Percentiles rank a stretch among this genome's conserved stretches.
Conservation (phyloP, 23 tunicate species). For the Styela plicata region DNA sequence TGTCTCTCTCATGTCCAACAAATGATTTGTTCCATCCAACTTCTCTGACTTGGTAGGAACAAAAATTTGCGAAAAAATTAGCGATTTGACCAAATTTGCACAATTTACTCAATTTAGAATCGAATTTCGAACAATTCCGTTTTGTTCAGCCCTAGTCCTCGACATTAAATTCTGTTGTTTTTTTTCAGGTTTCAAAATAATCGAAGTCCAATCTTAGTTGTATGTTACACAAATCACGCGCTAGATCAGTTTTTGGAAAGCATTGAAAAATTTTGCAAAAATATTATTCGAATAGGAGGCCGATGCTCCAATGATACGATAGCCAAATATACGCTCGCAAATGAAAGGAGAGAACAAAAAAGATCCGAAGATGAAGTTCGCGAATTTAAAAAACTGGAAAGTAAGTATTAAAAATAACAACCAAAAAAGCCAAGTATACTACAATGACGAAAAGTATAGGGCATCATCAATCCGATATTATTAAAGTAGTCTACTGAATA, state of each 20-base stretch:
- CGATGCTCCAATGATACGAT: conserved; percentile 12
- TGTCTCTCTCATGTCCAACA: too few relatives aligned
- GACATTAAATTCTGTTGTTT: neutral
- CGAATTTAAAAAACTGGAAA: too few relatives aligned
- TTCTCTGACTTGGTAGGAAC: neutral
- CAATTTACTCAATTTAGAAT: too few relatives aligned
- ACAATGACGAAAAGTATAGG: too few relatives aligned
- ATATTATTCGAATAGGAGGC: conserved; percentile 29
- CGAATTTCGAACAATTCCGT: too few relatives aligned
- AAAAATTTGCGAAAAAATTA: neutral
- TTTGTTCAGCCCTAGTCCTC: neutral
- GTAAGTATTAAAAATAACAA: neutral
- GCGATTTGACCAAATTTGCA: too few relatives aligned
- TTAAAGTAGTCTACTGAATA: neutral
- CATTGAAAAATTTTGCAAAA: conserved; percentile 1
- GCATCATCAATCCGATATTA: neutral
- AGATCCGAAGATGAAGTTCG: neutral
- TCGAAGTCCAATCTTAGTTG: conserved; percentile 23
- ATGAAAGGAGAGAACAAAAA: conserved; percentile 19
- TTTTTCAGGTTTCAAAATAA: neutral
- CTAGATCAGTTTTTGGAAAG: conserved; percentile 30
- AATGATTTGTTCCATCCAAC: neutral
- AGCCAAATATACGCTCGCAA: conserved; percentile 1
- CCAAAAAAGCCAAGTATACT: neutral
- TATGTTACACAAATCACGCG: conserved; percentile 35